These are phyloP conservation scores for Telmatochromis sp. DNA, from an alignment of 2,113 vertebrate genomes.

Conservation along the genomic window DNA sequence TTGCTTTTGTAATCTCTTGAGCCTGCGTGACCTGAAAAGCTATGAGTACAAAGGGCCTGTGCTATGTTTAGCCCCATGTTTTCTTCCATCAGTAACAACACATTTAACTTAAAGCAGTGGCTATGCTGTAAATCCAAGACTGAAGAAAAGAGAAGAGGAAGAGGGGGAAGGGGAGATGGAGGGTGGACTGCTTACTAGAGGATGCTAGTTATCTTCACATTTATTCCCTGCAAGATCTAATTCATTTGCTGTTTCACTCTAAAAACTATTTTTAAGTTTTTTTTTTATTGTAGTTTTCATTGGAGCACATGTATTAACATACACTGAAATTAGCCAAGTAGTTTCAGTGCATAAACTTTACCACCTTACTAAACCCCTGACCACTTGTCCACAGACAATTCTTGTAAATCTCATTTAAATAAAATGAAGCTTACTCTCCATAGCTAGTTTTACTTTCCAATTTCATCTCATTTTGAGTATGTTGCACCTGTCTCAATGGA, in stretches of 20 bases:
- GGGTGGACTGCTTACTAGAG: not conserved
- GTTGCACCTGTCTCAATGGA: not conserved
- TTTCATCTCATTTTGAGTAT: not conserved
- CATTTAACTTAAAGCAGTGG: not conserved
- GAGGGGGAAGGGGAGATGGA: not conserved
- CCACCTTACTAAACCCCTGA: not conserved
- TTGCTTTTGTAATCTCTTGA: conserved; percentile 33
- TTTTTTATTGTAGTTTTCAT: not conserved
- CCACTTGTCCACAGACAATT: not conserved
- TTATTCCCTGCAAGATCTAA: not conserved
- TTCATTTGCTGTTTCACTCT: not conserved
- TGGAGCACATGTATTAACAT: not conserved
- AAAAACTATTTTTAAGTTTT: not conserved
- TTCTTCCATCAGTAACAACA: conserved; percentile 23
- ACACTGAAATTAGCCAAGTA: not conserved
- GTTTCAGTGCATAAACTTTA: not conserved
- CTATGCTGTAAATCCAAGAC: not conserved
- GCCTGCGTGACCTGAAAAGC: conserved; percentile 25
- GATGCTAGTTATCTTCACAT: not conserved
- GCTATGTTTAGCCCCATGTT: conserved; percentile 11
- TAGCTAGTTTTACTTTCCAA: not conserved
- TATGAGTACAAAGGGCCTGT: conserved; percentile 5
- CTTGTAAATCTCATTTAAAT: not conserved
- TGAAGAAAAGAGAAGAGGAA: not conserved
- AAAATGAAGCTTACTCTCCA: not conserved